phyloP scores from a whole-genome alignment of 2,797 vertebrate species.

The Acrocephalus scirpaceus region DNA sequence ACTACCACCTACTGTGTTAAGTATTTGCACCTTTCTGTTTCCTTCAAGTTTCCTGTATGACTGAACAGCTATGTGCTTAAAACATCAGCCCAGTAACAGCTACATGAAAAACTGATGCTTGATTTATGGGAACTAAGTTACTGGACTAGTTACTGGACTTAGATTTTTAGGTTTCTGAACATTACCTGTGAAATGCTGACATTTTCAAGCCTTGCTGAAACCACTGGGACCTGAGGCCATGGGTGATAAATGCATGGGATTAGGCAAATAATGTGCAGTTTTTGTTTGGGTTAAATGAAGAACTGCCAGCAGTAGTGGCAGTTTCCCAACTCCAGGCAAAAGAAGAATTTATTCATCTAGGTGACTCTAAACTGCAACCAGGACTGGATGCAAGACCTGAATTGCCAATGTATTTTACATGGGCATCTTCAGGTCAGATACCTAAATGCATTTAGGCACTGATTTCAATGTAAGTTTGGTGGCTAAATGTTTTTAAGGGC shows the following conservation, averaged over 20 bases:
- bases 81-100: conserved; percentile 51
- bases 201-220: neutral
- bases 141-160: neutral
- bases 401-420: neutral
- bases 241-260: neutral
- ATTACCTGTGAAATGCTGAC: neutral
- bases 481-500: neutral
- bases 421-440: neutral
- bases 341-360: neutral
- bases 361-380: neutral
- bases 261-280: conserved; percentile 2
- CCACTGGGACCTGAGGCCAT: neutral
- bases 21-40: conserved; percentile 56
- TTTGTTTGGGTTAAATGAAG: conserved; percentile 1
- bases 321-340: neutral
- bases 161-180: too few species aligned
- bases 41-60: conserved; percentile 75
- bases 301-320: neutral
- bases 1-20: neutral
- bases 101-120: conserved; percentile 20
- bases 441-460: neutral
- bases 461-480: neutral
- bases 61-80: conserved; percentile 67
- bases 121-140: conserved; percentile 73
- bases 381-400: neutral